phyloP scores from a whole-genome alignment of 2,888 invertebrate genomes.

The Choristoneura rosaceana region DNA sequence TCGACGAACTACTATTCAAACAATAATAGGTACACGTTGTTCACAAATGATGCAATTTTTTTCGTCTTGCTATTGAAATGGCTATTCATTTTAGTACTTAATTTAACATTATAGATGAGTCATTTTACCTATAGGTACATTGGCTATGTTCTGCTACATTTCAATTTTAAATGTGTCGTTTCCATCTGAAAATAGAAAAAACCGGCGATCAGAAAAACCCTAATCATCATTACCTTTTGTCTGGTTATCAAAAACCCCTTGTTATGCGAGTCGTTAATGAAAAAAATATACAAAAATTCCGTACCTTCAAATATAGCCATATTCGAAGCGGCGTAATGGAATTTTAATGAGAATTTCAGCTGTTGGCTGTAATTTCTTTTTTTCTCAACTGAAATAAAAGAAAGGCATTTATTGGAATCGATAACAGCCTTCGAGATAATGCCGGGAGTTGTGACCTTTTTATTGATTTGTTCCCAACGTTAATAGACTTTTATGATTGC shows the following conservation, averaged over 20 bases:
- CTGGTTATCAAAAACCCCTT: slow-evolving; percentile 36
- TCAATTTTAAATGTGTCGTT: not conserved
- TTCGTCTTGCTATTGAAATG: no score
- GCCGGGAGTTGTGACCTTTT: slow-evolving; percentile 61
- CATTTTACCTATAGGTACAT: not conserved
- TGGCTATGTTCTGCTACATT: not conserved
- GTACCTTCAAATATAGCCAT: slow-evolving; percentile 46
- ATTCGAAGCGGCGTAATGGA: slow-evolving; percentile 70
- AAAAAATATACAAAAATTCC: slow-evolving; percentile 39
- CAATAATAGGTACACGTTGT: no score
- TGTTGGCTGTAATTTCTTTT: slow-evolving; percentile 66
- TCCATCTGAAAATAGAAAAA: slow-evolving; percentile 3
- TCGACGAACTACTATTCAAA: no score
- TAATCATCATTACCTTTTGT: slow-evolving; percentile 26
- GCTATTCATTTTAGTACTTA: no score
- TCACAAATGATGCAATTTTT: no score
- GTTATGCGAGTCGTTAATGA: slow-evolving; percentile 39
- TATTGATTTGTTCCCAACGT: slow-evolving; percentile 53
- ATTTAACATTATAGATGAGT: not conserved
- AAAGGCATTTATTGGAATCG: slow-evolving; percentile 69
- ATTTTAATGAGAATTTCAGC: slow-evolving; percentile 79
- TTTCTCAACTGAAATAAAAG: slow-evolving; percentile 64
- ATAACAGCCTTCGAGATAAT: slow-evolving; percentile 64
- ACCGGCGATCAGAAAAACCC: slow-evolving; percentile 3
- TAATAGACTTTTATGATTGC: slow-evolving; percentile 44